These are phyloP conservation scores for Bombus waltoni DNA, from an alignment of 1,140 invertebrate species.

Conservation along the genomic window DNA sequence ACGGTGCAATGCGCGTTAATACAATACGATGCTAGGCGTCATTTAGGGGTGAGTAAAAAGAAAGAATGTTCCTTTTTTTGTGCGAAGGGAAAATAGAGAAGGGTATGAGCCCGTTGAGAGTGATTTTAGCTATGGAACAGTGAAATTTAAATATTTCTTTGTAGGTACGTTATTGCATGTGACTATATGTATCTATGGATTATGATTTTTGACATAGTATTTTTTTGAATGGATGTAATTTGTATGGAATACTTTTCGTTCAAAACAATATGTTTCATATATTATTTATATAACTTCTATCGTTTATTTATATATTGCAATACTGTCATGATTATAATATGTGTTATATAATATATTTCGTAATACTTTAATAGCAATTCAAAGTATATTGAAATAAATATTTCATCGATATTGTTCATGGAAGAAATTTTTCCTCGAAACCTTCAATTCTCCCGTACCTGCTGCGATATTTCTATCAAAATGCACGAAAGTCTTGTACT, in stretches of 20 bases:
- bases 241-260: no score
- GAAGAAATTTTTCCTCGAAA: neutral
- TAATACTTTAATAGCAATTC: no score
- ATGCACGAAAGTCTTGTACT: neutral
- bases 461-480: neutral
- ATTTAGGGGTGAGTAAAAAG: neutral
- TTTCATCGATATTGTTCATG: neutral
- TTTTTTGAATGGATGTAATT: no score
- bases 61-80: neutral
- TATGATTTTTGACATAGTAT: no score
- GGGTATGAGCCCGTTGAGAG: fast-evolving
- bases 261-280: no score
- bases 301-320: no score
- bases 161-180: no score
- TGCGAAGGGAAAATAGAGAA: neutral
- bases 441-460: neutral
- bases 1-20: neutral
- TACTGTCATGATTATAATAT: no score
- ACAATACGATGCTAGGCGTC: neutral
- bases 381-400: neutral
- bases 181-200: no score
- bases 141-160: neutral
- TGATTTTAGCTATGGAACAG: neutral
- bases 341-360: no score
- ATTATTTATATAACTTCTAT: no score